phyloP scores from a whole-genome alignment of 2,113 vertebrate genomes.

The Cryptotis parvus region DNA sequence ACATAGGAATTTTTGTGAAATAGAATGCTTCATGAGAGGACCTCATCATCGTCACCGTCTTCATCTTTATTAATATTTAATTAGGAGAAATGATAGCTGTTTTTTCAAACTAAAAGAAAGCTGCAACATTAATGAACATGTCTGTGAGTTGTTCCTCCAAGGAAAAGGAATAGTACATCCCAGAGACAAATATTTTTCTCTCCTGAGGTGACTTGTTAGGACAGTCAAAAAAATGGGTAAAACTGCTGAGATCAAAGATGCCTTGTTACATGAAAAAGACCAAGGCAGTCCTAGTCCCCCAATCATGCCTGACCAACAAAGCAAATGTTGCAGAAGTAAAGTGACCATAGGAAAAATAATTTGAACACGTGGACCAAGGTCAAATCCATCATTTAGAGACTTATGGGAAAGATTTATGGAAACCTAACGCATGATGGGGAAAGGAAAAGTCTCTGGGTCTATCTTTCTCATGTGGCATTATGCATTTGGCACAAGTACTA shows the following conservation, averaged over 20 bases:
- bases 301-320: background rate
- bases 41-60: background rate
- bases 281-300: background rate
- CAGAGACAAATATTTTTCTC: background rate
- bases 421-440: background rate
- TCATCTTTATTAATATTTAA: conserved; percentile 5
- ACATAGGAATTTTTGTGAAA: background rate
- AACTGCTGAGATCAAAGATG: background rate
- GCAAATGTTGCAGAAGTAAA: background rate
- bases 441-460: background rate
- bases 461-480: background rate
- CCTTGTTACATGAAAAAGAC: background rate
- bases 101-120: conserved; percentile 23
- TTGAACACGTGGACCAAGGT: background rate
- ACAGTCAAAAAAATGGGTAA: background rate
- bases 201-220: background rate
- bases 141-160: background rate
- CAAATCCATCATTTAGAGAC: background rate
- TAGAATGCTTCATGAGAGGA: background rate
- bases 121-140: background rate
- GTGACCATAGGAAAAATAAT: background rate
- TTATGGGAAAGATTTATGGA: background rate
- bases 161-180: background rate
- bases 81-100: conserved; percentile 19
- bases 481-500: background rate